A percentile compares a stretch with the other conserved stretches of the same genome.
These are phyloP conservation scores for Chionoecetes opilio DNA, from an alignment of 1,140 invertebrate genomes.

Conservation along the genomic window DNA sequence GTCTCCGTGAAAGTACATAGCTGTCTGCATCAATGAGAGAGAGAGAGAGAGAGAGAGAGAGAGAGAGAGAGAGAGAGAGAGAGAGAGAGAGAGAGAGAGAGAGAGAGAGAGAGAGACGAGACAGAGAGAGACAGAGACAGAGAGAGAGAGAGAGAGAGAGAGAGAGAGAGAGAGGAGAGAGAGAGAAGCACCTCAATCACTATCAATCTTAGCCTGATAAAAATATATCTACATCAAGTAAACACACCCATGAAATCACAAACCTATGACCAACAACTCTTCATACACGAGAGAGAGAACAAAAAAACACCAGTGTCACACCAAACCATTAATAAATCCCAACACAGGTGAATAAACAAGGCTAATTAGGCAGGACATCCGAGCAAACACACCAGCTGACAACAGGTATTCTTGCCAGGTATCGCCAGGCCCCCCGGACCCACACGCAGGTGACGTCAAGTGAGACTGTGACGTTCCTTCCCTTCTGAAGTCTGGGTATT, in stretches of 20 bases:
- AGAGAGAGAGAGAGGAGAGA: not conserved
- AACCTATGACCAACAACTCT: not conserved
- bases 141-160: slow-evolving; percentile 1
- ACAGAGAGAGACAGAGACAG: not conserved
- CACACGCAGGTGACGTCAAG: not conserved
- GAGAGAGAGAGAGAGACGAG: not conserved
- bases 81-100: not conserved
- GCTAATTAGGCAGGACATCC: not conserved
- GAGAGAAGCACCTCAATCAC: not conserved
- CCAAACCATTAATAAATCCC: slow-evolving; percentile 5
- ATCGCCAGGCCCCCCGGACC: not conserved
- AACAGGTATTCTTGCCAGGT: not conserved
- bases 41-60: no score
- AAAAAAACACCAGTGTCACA: not conserved
- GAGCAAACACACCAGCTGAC: slow-evolving; percentile 4
- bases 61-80: no score
- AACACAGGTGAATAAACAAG: slow-evolving; percentile 19
- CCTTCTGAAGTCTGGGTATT: not conserved
- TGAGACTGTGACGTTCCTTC: not conserved
- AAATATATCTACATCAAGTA: not conserved
- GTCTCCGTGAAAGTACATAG: no score
- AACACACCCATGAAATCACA: not conserved
- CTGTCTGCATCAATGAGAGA: no score
- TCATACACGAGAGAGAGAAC: not conserved
- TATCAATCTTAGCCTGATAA: not conserved